Conservation (phyloP, 2,113 vertebrate genomes). For the Prunella himalayana region DNA sequence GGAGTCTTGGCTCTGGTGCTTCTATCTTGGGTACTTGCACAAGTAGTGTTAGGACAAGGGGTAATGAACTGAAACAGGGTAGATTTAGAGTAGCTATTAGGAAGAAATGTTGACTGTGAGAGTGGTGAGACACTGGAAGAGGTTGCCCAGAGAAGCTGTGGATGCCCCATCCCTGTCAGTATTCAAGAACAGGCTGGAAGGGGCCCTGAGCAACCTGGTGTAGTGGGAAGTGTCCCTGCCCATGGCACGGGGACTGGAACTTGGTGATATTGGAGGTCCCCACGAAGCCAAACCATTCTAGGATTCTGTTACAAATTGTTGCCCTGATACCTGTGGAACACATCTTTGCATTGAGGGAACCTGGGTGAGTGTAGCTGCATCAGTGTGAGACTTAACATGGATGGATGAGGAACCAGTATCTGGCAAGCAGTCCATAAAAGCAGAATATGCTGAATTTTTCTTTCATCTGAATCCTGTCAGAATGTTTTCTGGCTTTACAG, state of each 20-base stretch:
- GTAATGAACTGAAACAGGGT: not conserved
- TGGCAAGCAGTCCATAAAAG: not conserved
- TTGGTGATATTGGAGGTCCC: not conserved
- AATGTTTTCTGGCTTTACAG: not conserved
- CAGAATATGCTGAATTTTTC: not conserved
- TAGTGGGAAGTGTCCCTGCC: not conserved
- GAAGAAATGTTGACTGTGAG: not conserved
- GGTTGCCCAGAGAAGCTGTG: not conserved
- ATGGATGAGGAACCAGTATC: not conserved
- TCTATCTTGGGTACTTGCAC: not conserved
- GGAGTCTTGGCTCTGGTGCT: not conserved
- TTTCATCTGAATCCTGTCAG: not conserved
- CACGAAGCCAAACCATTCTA: not conserved
- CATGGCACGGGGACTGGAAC: not conserved
- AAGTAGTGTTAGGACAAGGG: no score
- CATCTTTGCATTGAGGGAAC: not conserved
- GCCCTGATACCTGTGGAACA: not conserved
- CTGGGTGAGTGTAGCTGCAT: not conserved
- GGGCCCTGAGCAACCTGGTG: not conserved
- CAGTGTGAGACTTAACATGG: fast-evolving
- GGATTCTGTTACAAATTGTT: not conserved
- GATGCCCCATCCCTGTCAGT: not conserved
- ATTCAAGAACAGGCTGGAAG: not conserved
- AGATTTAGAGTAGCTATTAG: not conserved
- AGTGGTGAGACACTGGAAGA: not conserved